Base-by-base conservation (phyloP, 1,140 invertebrate genomes). In the Chionoecetes opilio region DNA sequence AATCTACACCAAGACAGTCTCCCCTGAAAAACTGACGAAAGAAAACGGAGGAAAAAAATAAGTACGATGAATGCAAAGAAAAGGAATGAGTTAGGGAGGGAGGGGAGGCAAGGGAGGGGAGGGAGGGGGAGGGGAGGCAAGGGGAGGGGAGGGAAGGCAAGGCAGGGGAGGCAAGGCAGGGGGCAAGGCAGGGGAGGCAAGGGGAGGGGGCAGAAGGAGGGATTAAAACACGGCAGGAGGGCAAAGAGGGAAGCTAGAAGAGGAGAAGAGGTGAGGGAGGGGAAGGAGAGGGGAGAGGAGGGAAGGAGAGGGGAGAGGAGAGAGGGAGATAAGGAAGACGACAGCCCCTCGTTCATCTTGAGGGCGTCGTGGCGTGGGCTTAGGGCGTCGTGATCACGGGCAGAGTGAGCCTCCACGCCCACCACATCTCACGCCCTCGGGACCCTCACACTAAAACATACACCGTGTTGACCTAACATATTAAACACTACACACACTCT, bases 281-380 rank as follows among this genome's bases (percentile, higher is more conserved):
- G 82, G 46, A 91, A 29, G 31, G 46, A 91, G 88, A 41, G 88
- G 31, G 46, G 38, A 31, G 21, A 35, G 31, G 89, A 41, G 46
- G 75, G 89, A 91, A 29, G 53, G 46, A 29, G 31, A 91, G 90
- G 32, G 90, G 63, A 53, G 34, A 34, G 29, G 46, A 29, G 9
- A n/a, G 29, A 17, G 88, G 41, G 31, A 91, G 29, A 63, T 34
- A 75, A 53, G 46, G 38, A 29, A 31, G 21, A 34, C 75, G 88
- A 17, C 37, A 90, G 88, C 29, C 29, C 3, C n/a, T 31, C 63
- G 63, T 75, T n/a, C 63, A 75, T 75, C 63, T 75, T n/a, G 5
- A 26, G 1, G n/a, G 63, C 63, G 63, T 75, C 63, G 63, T 75
- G 9, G n/a, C 6, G 63, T 6, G n/a, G 63, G 63, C 63, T 75